phyloP scores from a whole-genome alignment of 2,888 invertebrate genomes.

The Agrilus cyanescens region DNA sequence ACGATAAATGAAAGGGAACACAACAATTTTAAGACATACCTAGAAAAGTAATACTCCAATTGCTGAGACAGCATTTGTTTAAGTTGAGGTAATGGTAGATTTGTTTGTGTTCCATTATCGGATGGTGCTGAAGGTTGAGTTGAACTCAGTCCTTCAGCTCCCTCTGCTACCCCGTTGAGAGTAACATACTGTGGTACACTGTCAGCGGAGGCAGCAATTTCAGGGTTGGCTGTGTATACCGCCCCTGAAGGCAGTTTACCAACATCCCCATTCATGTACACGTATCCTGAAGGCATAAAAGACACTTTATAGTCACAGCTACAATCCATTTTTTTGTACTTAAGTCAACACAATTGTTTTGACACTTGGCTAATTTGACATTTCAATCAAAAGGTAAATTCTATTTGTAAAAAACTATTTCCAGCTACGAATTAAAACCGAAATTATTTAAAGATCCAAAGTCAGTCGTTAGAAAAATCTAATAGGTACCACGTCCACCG shows the following conservation, averaged over 20 bases:
- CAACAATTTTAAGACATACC: conserved; percentile 38
- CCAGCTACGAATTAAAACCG: too few relatives aligned
- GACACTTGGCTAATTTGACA: too few relatives aligned
- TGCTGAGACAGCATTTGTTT: conserved; percentile 69
- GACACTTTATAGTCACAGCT: conserved; percentile 11
- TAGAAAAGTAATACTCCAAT: conserved; percentile 82
- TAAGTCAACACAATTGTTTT: too few relatives aligned
- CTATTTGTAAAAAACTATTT: too few relatives aligned
- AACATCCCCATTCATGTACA: conserved; percentile 76
- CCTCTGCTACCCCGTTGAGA: conserved; percentile 34
- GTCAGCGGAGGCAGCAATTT: conserved; percentile 38
- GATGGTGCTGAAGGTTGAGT: conserved; percentile 37
- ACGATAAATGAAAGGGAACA: too few relatives aligned
- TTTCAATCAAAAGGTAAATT: too few relatives aligned
- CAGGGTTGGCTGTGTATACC: conserved; percentile 57
- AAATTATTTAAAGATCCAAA: too few relatives aligned
- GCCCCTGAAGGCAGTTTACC: conserved; percentile 62
- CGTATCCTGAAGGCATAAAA: conserved; percentile 44
- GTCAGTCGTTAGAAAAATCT: too few relatives aligned
- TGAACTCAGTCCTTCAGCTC: conserved; percentile 35
- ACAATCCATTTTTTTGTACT: too few relatives aligned
- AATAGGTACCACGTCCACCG: too few relatives aligned
- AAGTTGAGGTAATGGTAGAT: conserved; percentile 59
- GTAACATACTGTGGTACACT: conserved; percentile 26
- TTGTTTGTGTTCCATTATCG: conserved; percentile 37